Evolutionary conservation across 2,888 invertebrate species (phyloP), one percentile per base, ranked within the genome.

Genomic region (Vandiemenella viatica): DNA sequence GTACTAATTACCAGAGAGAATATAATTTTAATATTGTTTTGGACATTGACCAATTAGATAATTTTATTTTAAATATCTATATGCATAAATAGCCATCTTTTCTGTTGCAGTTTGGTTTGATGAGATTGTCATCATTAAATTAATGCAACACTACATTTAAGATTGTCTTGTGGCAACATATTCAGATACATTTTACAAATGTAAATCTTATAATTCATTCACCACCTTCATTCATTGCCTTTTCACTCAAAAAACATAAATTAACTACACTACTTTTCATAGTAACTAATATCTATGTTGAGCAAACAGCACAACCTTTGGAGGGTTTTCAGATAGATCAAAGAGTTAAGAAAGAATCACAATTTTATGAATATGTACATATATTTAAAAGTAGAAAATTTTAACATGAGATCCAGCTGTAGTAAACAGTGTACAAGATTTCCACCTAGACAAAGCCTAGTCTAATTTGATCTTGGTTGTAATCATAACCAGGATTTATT

Each of bases 251-350:
- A n/a, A 16, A 42, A 42, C 19, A 42, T 13, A 42, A 42, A 42
- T 16, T n/a, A 38, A 38, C 38, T 38, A 18, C 17, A 38, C 38
- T 16, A 10, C 17, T 38, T 38, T 15, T 16, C 38, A 43, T 20
- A 20, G n/a, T 16, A 37, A 42, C 21, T 20, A 17, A 42, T 38
- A 48, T 55, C 55, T 56, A 61, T 56, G 57, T 62, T 62, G 62
- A 62, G 62, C 62, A 65, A 65, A 59, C 61, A 59, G 61, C 63
- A 64, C 64, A 64, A 64, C 64, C 64, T 63, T 63, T 58, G 60
- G 60, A 61, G 52, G 58, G 59, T 46, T 47, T 50, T 50, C 38
- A 49, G 49, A 49, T 49, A 54, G 51, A 52, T 45, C 50, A 47
- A 26, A 41, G 26, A 49, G 18, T n/a, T n/a, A n/a, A n/a, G n/a